These are phyloP conservation scores for Melanargia galathea DNA, from an alignment of 2,888 invertebrate species.

Conservation along the genomic window DNA sequence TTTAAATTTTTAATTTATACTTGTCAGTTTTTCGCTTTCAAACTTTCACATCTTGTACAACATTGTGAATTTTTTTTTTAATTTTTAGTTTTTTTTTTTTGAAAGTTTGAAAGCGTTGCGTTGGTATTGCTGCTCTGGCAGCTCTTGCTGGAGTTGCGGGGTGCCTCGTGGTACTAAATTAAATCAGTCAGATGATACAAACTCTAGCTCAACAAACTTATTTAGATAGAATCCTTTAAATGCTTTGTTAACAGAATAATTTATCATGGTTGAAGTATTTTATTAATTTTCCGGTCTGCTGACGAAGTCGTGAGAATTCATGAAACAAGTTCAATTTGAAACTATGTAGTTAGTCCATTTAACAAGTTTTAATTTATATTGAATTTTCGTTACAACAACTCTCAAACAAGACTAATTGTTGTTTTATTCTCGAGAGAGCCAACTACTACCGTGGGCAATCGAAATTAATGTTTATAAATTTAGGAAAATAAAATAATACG, in stretches of 20 bases:
- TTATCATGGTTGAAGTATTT: neutral
- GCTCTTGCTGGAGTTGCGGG: too few species aligned
- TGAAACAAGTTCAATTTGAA: constrained; percentile 5
- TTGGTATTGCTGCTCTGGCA: too few species aligned
- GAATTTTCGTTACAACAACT: constrained; percentile 6
- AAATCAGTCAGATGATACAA: too few species aligned
- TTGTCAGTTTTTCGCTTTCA: too few species aligned
- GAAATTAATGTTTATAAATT: constrained; percentile 7
- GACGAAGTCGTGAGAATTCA: neutral
- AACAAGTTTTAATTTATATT: constrained; percentile 16
- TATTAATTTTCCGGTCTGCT: neutral
- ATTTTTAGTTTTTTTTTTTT: too few species aligned
- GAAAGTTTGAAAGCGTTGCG: too few species aligned
- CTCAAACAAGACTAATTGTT: constrained; percentile 15
- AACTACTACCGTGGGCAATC: neutral
- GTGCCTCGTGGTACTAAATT: too few species aligned
- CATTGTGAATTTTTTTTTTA: too few species aligned
- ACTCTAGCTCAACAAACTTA: too few species aligned
- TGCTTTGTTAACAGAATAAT: neutral
- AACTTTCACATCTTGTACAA: too few species aligned
- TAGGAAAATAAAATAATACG: neutral
- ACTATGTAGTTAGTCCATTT: constrained; percentile 2
- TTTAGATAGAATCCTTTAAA: neutral
- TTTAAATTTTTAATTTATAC: too few species aligned
- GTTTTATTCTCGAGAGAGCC: constrained; percentile 14